Conservation (phyloP, 2,888 invertebrate species). For the Ochropleura plecta region DNA sequence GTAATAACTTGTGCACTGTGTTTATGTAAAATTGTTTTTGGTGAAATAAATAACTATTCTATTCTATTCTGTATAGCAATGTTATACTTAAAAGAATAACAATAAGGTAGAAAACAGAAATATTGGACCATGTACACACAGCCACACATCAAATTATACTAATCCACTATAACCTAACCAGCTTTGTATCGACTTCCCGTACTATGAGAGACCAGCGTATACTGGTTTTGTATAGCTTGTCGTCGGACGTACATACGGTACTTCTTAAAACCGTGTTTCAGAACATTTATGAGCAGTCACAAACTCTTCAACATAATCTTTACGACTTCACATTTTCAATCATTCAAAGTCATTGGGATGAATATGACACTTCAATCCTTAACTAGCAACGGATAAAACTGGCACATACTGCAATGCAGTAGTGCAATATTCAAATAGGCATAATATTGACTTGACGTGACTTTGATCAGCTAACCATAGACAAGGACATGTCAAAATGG, state of each 20-base stretch:
- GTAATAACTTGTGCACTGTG: too few species aligned
- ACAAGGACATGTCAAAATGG: neutral
- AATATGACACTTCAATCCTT: conserved; percentile 11
- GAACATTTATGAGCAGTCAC: conserved; percentile 31
- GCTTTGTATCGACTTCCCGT: too few species aligned
- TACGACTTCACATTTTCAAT: neutral
- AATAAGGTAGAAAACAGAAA: neutral
- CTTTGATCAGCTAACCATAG: conserved; percentile 3
- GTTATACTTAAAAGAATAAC: neutral
- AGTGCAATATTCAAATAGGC: neutral
- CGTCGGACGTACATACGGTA: neutral
- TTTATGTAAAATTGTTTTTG: too few species aligned
- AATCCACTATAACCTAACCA: too few species aligned
- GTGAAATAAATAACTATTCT: too few species aligned
- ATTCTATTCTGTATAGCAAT: too few species aligned
- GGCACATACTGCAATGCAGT: conserved; percentile 1
- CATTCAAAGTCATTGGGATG: conserved; percentile 8
- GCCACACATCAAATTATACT: too few species aligned
- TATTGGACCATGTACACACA: neutral
- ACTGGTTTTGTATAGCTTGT: too few species aligned
- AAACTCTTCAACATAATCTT: conserved; percentile 7
- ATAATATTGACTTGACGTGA: neutral
- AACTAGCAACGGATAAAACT: neutral
- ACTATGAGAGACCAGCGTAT: too few species aligned
- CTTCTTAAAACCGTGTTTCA: neutral